These are phyloP conservation scores for Ridgeia piscesae DNA, from an alignment of 1,140 invertebrate genomes.

Conservation along the genomic window DNA sequence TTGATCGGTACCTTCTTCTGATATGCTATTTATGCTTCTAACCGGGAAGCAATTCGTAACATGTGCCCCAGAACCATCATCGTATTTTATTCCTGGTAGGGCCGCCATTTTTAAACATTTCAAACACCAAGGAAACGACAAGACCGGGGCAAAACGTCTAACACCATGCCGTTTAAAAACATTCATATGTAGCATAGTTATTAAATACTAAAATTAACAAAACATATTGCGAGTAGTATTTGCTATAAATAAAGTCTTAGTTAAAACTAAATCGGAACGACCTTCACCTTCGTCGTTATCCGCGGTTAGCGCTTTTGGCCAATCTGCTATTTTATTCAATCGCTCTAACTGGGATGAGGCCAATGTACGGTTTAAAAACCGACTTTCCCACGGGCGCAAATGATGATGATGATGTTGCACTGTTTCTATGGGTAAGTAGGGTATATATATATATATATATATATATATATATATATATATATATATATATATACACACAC, in stretches of 20 bases:
- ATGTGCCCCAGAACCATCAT: slow-evolving; percentile 40
- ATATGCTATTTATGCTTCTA: slow-evolving; percentile 34
- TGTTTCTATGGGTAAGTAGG: too few relatives aligned
- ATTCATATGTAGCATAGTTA: not conserved
- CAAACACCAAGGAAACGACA: slow-evolving; percentile 9
- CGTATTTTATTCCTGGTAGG: slow-evolving; percentile 38
- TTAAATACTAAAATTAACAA: not conserved
- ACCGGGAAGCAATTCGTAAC: slow-evolving; percentile 53
- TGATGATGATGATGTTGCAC: too few relatives aligned
- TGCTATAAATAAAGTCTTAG: too few relatives aligned
- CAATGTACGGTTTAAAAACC: too few relatives aligned
- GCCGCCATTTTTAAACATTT: slow-evolving; percentile 30
- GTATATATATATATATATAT: too few relatives aligned
- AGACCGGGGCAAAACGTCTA: not conserved
- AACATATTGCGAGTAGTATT: not conserved
- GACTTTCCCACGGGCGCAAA: too few relatives aligned
- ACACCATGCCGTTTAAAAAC: not conserved
- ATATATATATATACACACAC: too few relatives aligned
- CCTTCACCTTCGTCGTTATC: not conserved
- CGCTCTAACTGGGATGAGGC: too few relatives aligned
- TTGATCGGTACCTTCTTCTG: not conserved
- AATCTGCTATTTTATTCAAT: not conserved
- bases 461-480: too few relatives aligned
- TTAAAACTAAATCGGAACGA: too few relatives aligned
- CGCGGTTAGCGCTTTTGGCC: not conserved